Evolutionary conservation across 2,888 invertebrate species (phyloP), one percentile per base, ranked within the genome.

Genomic region (Epistrophe grossulariae): DNA sequence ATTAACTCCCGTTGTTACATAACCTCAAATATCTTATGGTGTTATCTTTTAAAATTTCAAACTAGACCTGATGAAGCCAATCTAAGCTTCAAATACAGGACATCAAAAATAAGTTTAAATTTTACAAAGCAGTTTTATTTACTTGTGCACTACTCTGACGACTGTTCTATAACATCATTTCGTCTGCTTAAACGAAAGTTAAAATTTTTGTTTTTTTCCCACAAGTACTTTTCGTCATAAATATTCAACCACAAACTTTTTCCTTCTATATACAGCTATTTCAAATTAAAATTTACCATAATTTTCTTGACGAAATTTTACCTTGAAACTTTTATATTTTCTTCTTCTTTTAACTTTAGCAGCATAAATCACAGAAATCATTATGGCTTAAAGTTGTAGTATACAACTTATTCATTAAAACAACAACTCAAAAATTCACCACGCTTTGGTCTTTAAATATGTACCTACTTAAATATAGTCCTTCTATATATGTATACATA

Each of bases 311-410:
- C n/a, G 2, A 4, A 17, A 59, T 35, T 10, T 59, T 17, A 57
- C 57, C 45, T 59, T 28, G 31, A 45, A 45, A 71, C 45, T 59
- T 31, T 40, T 35, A 40, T 6, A 71, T 57, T 57, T 24, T 1
- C 24, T 71, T 8, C 28, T 24, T 9, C 35, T 13, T 45, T 72
- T 28, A 55, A 59, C 13, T 40, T 24, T 31, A 55, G 31, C 31
- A 19, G 11, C 57, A 72, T 59, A 72, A 72, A 59, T 45, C 24
- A 24, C 24, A 24, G 3, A 24, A 24, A 24, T 2, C 59, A 57
- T 40, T 15, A 40, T 15, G 15, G 38, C 35, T 38, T 19, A 24
- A 24, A 24, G 24, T 24, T 24, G 24, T 3, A 24, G 3, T 24
- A 24, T 3, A 24, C 1, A 24, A 40, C 19, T 40, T 60, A 31